Percentiles rank a stretch among this genome's conserved stretches.
Conservation (phyloP, 2,888 invertebrate species). For the Eupithecia inturbata region DNA sequence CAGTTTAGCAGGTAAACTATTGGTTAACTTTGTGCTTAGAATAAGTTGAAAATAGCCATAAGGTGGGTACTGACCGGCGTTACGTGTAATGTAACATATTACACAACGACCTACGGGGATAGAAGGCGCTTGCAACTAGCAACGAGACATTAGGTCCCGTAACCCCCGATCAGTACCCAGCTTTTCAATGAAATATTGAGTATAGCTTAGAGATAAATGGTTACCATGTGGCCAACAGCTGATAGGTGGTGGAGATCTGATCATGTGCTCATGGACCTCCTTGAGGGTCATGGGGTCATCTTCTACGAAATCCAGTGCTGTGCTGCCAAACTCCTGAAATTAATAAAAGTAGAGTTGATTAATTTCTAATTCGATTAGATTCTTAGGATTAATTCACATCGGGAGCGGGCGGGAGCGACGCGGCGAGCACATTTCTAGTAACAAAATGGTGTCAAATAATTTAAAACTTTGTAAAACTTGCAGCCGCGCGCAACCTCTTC, state of each 20-base stretch:
- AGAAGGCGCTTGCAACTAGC: no score
- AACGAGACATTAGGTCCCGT: no score
- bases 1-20: not conserved
- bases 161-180: not conserved
- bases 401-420: not conserved
- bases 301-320: conserved; percentile 81
- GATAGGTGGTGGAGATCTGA: conserved; percentile 91
- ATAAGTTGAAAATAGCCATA: not conserved
- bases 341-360: not conserved
- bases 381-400: not conserved
- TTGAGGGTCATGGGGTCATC: conserved; percentile 89
- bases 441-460: not conserved
- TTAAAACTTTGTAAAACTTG: no score
- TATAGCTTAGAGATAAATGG: not conserved
- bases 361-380: not conserved
- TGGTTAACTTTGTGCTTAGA: not conserved
- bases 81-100: no score
- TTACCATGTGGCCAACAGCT: conserved; percentile 87
- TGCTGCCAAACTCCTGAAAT: conserved; percentile 80
- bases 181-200: not conserved
- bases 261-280: conserved; percentile 92
- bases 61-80: not conserved
- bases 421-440: not conserved
- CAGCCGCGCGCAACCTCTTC: no score
- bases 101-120: no score